These are phyloP conservation scores for Otocyon megalotis DNA, from an alignment of 2,113 vertebrate species.

Conservation along the genomic window DNA sequence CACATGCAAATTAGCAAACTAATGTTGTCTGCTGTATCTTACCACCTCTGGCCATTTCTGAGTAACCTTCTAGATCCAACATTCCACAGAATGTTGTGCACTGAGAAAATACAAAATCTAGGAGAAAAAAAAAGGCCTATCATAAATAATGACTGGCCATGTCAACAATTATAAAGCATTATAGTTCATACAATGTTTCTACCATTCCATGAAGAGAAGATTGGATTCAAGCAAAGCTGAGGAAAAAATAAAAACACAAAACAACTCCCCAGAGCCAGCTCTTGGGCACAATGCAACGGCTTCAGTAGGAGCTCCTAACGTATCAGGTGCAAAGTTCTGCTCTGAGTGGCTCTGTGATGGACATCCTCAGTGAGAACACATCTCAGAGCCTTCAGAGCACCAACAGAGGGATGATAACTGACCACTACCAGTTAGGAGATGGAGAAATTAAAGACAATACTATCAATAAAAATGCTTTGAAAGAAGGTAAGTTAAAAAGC, in stretches of 20 bases:
- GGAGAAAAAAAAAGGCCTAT: neutral
- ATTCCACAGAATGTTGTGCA: neutral
- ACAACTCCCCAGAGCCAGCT: neutral
- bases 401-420: too few relatives aligned
- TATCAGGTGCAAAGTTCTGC: neutral
- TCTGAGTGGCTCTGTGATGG: neutral
- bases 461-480: neutral
- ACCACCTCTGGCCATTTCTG: neutral
- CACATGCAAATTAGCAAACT: neutral
- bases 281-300: neutral
- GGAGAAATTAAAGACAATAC: neutral
- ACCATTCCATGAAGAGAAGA: neutral
- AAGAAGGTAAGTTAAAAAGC: neutral
- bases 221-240: neutral
- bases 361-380: neutral
- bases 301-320: accelerated
- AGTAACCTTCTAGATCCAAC: neutral
- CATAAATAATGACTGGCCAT: neutral
- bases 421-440: neutral
- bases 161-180: neutral
- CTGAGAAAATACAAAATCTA: neutral
- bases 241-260: neutral
- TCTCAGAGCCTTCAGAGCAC: neutral
- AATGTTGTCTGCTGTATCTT: too few relatives aligned
- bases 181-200: neutral